Base-by-base conservation (phyloP, 2,888 invertebrate genomes). In the Drosophila fungiperda region DNA sequence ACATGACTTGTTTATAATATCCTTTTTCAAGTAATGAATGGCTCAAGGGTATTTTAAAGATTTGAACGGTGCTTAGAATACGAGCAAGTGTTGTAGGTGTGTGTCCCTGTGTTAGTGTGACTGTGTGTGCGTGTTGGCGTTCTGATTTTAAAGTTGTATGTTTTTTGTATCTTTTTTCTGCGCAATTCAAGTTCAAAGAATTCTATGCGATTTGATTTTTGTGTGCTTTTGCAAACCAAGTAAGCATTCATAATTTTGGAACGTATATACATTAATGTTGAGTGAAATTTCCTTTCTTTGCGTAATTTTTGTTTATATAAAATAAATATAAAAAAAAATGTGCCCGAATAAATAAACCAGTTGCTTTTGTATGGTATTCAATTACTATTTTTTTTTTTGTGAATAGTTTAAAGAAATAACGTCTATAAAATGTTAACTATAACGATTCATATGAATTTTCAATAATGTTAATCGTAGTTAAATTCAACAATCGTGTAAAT, bases 131-230 rank as follows among this genome's bases (percentile, higher is more conserved):
- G 15, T 12, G 3, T 53, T 35, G 49, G 48, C 29, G 15, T 32
- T 40, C 48, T 17, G 53, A 29, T 45, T 23, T n/a, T 54, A 20
- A 23, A 45, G 45, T 23, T 15, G 23, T 11, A 26, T 32, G 5
- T 35, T 20, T 52, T 61, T 54, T 59, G 26, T 54, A 53, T 59
- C 38, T 50, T 40, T 26, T 57, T 73, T 76, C 54, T 66, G 73
- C 69, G 69, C 65, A 76, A 66, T 77, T 77, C 77, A 76, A 77
- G 77, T 77, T 77, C 73, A 73, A 70, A 77, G 76, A 68, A 38
- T 62, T 68, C n/a, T 59, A 62, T 23, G 59, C 33, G 55, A 35
- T 64, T 67, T 60, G 45, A 45, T 45, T 23, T 45, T 45, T 23
- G 23, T 55, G 42, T 63, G 42, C 67, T 75, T 71, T 75, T 60